These are phyloP conservation scores for Philonicus albiceps DNA, from an alignment of 2,888 invertebrate genomes.

Conservation along the genomic window DNA sequence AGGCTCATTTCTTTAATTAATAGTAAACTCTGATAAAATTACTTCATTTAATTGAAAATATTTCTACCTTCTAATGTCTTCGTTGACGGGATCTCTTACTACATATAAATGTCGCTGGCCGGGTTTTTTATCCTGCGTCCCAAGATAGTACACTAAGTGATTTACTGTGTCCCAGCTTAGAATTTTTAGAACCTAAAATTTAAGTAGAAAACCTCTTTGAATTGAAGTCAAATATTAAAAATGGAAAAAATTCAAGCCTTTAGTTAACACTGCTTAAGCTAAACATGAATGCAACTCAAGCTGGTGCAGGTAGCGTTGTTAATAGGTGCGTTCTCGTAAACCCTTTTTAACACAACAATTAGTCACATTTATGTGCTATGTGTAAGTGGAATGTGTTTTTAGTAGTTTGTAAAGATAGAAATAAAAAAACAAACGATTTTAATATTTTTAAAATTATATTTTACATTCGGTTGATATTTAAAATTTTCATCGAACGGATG, in stretches of 20 bases:
- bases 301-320: constrained; percentile 9
- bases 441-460: background rate
- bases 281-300: background rate
- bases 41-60: background rate
- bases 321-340: background rate
- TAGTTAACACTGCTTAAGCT: constrained; percentile 26
- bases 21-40: background rate
- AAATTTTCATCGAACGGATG: background rate
- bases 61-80: constrained; percentile 70
- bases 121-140: constrained; percentile 82
- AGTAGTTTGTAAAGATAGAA: background rate
- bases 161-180: constrained; percentile 85
- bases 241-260: background rate
- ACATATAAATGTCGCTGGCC: constrained; percentile 90
- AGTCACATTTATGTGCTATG: background rate
- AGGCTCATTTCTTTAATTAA: constrained; percentile 68
- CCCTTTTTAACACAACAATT: background rate
- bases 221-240: background rate
- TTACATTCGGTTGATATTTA: background rate
- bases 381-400: background rate
- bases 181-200: constrained; percentile 68
- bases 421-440: background rate
- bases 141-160: constrained; percentile 80
- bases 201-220: background rate
- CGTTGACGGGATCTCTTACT: constrained; percentile 77